Conservation (phyloP, 2,113 vertebrate genomes). For the Pachycephala philippinensis region DNA sequence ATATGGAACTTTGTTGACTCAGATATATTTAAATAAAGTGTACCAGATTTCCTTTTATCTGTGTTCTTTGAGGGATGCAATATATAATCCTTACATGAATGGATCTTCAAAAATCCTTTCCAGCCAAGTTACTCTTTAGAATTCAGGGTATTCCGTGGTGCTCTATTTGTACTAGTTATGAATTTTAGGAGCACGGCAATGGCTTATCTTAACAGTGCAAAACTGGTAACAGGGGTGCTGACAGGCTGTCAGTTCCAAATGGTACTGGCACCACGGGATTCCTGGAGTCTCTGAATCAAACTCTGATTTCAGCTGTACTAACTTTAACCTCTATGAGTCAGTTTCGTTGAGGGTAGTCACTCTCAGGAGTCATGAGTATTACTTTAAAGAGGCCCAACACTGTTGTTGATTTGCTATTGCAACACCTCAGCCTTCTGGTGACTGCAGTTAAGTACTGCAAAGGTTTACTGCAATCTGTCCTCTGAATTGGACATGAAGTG, state of each 20-base stretch:
- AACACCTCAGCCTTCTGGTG: not conserved
- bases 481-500: not conserved
- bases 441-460: not conserved
- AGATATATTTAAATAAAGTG: not conserved
- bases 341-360: not conserved
- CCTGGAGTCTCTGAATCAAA: not conserved
- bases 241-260: not conserved
- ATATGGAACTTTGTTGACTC: not conserved
- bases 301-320: not conserved
- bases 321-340: not conserved
- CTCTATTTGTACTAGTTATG: not conserved
- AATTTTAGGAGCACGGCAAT: not conserved
- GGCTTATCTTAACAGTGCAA: not conserved
- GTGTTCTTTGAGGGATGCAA: not conserved
- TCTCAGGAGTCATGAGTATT: not conserved
- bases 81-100: not conserved
- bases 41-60: not conserved
- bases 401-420: not conserved
- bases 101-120: not conserved
- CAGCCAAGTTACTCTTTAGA: not conserved
- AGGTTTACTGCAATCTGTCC: not conserved
- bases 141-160: not conserved
- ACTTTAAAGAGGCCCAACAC: not conserved
- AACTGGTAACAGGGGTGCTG: not conserved
- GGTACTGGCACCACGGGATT: not conserved